Evolutionary conservation across 2,797 vertebrate species (phyloP), one percentile per base, ranked within the genome.

Genomic region (Tangara arthus): DNA sequence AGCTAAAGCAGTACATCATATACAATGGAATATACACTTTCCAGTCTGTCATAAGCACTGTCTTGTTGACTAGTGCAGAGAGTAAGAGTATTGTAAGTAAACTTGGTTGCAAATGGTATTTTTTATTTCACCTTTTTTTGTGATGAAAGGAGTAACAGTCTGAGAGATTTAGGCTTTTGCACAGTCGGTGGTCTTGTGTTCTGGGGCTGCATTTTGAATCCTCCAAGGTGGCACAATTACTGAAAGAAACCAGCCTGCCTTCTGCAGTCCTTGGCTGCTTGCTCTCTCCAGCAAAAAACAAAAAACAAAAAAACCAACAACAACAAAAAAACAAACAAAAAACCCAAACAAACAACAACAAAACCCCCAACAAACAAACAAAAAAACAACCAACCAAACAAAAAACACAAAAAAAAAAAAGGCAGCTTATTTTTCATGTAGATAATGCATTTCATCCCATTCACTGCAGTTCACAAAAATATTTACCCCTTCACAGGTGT

Each of bases 231-330:
- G 28, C 37, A 35, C 19, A 47, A 2, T 44, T 60, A 35, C 30
- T 79, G 84, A 34, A 72, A 52, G 52, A 77, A 79, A 32, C 26
- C 39, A 55, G 59, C 32, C 21, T 73, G 7, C 44, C 35, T 90
- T 75, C 82, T 93, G 69, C 61, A 63, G 49, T 73, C 50, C 49
- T 77, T 73, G 35, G 12, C 56, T 86, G 60, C 37, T 75, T 90
- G 24, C 30, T 68, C 32, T 80, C 14, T 49, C 49, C 30, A 91
- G 53, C 3, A 63, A 37, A 87, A 81, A 56, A 26, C 47, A 5
- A 15, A n/a, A 37, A 37, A 37, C 37, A 37, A 37, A 3, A 27
- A 52, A 5, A 11, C 34, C 39, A 12, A 41, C 41, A 15, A 3
- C 26, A 47, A 34, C 16, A 41, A 37, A 37, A 37, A 37, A 37